phyloP scores from a whole-genome alignment of 2,888 invertebrate genomes.

The Lepidonotus clava region DNA sequence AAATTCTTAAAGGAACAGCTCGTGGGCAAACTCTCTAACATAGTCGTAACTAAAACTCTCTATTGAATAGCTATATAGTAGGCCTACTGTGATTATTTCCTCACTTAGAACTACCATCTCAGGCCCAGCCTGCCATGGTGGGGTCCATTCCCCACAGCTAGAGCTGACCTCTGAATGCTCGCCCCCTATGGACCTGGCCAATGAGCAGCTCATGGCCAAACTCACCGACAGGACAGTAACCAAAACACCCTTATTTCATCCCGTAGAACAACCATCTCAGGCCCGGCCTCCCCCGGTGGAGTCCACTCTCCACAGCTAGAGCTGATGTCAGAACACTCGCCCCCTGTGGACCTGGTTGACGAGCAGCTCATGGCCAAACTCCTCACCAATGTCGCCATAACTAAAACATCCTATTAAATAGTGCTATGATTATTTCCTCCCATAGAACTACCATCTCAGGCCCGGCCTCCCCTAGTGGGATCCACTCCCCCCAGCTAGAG shows the following conservation, averaged over 20 bases:
- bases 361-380: conserved; percentile 72
- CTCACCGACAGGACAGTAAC: conserved; percentile 67
- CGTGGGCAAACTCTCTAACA: conserved; percentile 68
- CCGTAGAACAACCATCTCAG: not conserved
- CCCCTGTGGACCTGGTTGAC: conserved; percentile 61
- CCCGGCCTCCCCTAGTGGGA: not conserved
- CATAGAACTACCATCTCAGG: not conserved
- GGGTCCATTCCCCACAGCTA: not conserved
- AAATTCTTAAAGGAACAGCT: conserved; percentile 66
- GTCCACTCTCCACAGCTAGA: not conserved
- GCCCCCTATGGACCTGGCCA: conserved; percentile 57
- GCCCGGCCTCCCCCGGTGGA: not conserved
- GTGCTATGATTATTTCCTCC: too few relatives aligned
- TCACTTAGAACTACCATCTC: not conserved
- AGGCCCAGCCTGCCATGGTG: conserved; percentile 17
- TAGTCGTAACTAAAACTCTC: too few relatives aligned
- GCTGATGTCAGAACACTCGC: too few relatives aligned
- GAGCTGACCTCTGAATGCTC: not conserved
- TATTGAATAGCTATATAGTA: too few relatives aligned
- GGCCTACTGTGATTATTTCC: too few relatives aligned
- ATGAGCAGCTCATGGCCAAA: conserved; percentile 72
- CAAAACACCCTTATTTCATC: too few relatives aligned
- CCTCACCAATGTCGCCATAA: conserved; percentile 65
- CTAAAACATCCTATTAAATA: too few relatives aligned
- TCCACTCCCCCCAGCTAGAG: not conserved